phyloP scores from a whole-genome alignment of 2,113 vertebrate genomes.

The Prinia subflava region DNA sequence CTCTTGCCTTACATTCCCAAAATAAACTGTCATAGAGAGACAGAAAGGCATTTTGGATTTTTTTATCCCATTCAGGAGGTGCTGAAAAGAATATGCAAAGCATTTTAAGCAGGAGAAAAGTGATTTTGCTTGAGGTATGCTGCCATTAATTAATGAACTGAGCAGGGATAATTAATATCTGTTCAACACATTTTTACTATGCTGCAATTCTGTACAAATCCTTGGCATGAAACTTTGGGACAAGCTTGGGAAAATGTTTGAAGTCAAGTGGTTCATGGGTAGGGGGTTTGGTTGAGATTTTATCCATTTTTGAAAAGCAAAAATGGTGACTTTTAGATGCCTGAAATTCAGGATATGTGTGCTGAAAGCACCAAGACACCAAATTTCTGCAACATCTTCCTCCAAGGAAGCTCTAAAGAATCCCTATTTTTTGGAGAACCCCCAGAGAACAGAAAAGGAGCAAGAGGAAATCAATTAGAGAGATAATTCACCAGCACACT shows the following conservation, averaged over 20 bases:
- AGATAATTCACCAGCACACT: not conserved
- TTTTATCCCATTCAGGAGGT: slow-evolving; percentile 82
- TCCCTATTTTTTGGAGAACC: not conserved
- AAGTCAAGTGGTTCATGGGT: not conserved
- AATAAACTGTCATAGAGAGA: slow-evolving; percentile 82
- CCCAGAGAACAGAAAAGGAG: not conserved
- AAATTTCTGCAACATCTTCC: not conserved
- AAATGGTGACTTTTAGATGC: not conserved
- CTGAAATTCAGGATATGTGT: not conserved
- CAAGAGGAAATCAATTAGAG: not conserved
- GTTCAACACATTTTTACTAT: not conserved
- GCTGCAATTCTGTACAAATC: not conserved
- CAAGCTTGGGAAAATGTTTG: not conserved
- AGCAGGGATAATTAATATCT: not conserved
- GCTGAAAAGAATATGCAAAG: slow-evolving; percentile 55
- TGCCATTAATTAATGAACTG: not conserved
- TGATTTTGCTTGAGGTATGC: not conserved
- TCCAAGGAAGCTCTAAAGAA: not conserved
- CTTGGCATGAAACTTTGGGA: not conserved
- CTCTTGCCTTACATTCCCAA: slow-evolving; percentile 88
- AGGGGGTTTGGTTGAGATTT: not conserved
- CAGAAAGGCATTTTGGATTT: slow-evolving; percentile 80
- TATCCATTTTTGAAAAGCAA: not conserved
- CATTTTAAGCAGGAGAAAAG: not conserved
- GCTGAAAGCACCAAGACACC: not conserved